Conservation (phyloP, 2,888 invertebrate species). For the Trichopria drosophilae region DNA sequence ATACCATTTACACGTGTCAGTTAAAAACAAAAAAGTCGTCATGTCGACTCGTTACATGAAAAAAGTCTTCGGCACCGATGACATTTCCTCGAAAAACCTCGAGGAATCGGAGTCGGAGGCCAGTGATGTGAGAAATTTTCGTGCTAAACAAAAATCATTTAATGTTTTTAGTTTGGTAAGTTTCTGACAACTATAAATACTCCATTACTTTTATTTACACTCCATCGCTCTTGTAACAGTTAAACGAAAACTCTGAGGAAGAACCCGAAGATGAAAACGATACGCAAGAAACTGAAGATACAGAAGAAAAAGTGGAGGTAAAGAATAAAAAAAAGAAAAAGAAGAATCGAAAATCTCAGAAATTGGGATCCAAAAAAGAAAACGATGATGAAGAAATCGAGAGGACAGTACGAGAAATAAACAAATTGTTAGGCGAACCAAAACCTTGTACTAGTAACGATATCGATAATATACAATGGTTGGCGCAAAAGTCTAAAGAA, state of each 20-base stretch:
- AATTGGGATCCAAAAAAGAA: too few relatives aligned
- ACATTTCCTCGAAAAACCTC: conserved; percentile 60
- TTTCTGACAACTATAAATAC: conserved; percentile 28
- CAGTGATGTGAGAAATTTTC: conserved; percentile 61
- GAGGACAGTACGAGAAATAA: conserved; percentile 68
- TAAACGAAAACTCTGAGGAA: conserved; percentile 71
- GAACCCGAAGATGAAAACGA: conserved; percentile 62
- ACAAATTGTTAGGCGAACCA: conserved; percentile 67
- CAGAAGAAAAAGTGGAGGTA: conserved; percentile 68
- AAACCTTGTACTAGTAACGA: conserved; percentile 48
- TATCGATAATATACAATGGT: conserved; percentile 34
- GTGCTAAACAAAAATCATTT: conserved; percentile 63
- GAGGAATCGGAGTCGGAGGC: conserved; percentile 61
- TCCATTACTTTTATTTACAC: conserved; percentile 9
- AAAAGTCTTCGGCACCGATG: conserved; percentile 67
- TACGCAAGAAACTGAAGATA: conserved; percentile 59
- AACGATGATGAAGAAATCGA: conserved; percentile 69
- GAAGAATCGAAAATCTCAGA: too few relatives aligned
- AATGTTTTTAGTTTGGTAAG: conserved; percentile 73
- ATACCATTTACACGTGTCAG: too few relatives aligned
- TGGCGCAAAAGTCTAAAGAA: conserved; percentile 48
- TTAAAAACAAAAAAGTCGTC: neutral
- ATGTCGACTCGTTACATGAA: conserved; percentile 71
- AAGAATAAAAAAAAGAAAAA: conserved; percentile 26
- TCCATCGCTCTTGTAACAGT: conserved; percentile 53